These are phyloP conservation scores for Euspilapteryx auroguttella DNA, from an alignment of 2,888 invertebrate genomes.

Conservation along the genomic window DNA sequence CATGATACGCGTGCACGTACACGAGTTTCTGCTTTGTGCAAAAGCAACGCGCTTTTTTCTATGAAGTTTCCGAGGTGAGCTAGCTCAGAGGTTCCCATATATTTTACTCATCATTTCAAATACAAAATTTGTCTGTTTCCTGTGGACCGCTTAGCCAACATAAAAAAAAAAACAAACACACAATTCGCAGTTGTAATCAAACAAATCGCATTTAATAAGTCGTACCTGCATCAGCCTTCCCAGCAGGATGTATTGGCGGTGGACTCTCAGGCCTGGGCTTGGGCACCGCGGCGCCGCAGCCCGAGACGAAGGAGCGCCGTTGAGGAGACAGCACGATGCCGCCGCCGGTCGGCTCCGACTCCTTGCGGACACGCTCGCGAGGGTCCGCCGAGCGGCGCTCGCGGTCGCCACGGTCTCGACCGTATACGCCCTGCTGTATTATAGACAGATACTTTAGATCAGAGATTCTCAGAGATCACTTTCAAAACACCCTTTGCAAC, in stretches of 20 bases:
- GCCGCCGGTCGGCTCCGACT: slow-evolving; percentile 63
- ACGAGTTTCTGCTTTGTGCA: no score
- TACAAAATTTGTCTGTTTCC: no score
- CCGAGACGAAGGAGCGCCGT: slow-evolving; percentile 82
- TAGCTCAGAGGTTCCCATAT: no score
- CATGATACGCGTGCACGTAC: no score
- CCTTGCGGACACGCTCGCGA: slow-evolving; percentile 77
- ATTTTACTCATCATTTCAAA: no score
- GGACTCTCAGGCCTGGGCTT: slow-evolving; percentile 29
- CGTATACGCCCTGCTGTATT: slow-evolving; percentile 27
- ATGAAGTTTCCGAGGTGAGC: no score
- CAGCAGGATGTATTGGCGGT: slow-evolving; percentile 6
- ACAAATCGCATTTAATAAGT: slow-evolving; percentile 25
- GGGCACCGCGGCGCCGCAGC: slow-evolving; percentile 75
- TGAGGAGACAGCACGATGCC: slow-evolving; percentile 86
- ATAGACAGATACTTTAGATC: background rate
- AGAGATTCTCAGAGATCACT: background rate
- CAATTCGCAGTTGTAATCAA: slow-evolving; percentile 13
- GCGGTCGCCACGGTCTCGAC: slow-evolving; percentile 25
- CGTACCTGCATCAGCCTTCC: slow-evolving; percentile 14
- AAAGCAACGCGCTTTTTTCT: no score
- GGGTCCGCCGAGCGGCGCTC: slow-evolving; percentile 66
- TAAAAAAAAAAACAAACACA: no score
- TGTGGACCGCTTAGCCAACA: background rate
- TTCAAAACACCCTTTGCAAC: no score